A percentile compares a stretch with the other conserved stretches of the same genome.
Conservation (phyloP, 2,888 invertebrate genomes). For the Corythucha ciliata region DNA sequence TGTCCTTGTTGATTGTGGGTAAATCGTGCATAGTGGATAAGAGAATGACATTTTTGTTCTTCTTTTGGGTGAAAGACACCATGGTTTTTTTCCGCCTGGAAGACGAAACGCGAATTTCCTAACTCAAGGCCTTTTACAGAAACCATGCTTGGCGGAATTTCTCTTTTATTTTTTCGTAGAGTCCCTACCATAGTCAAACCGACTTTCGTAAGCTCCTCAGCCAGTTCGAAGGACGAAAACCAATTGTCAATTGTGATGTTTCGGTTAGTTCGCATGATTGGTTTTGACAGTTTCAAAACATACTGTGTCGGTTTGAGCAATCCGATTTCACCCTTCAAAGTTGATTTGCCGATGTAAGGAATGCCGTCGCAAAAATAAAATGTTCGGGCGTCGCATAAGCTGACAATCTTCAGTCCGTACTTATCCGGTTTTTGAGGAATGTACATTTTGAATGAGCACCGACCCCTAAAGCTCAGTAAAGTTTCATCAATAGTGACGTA, state of each 20-base stretch:
- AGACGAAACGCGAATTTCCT: constrained; percentile 6
- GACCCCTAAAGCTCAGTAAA: constrained; percentile 16
- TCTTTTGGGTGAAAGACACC: constrained; percentile 8
- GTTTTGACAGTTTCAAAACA: constrained; percentile 19
- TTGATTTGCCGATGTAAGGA: constrained; percentile 24
- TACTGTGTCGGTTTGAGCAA: constrained; percentile 16
- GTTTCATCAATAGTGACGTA: constrained; percentile 18
- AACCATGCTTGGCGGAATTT: constrained; percentile 37
- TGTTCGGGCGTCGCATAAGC: constrained; percentile 12
- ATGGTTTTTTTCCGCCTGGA: constrained; percentile 13
- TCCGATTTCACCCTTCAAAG: constrained; percentile 21
- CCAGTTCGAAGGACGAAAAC: constrained; percentile 18
- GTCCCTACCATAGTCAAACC: constrained; percentile 35
- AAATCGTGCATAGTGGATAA: constrained; percentile 9
- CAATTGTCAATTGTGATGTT: constrained; percentile 20
- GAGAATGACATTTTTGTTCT: constrained; percentile 16
- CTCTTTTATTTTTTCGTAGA: constrained; percentile 33
- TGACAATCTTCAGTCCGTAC: constrained; percentile 20
- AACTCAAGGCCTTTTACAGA: constrained; percentile 8
- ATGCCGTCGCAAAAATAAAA: constrained; percentile 22
- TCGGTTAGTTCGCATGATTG: constrained; percentile 30
- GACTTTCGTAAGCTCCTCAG: constrained; percentile 1
- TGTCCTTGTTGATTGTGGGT: neutral
- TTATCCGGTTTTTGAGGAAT: constrained; percentile 21
- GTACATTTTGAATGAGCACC: constrained; percentile 17